Evolutionary conservation across 2,888 invertebrate species (phyloP).

Genomic region (Cantharis flavilabris): DNA sequence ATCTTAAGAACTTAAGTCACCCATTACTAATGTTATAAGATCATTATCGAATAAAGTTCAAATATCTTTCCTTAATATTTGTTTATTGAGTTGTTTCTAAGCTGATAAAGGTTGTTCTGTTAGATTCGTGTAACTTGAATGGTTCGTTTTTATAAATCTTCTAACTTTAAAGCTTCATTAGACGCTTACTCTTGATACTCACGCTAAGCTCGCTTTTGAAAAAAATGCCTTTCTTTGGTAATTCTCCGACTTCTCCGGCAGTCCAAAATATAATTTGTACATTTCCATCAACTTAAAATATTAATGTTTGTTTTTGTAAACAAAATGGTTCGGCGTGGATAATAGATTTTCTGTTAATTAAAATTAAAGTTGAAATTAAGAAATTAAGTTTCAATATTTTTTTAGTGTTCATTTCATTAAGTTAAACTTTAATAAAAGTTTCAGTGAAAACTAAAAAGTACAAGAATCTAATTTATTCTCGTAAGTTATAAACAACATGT

Average conservation of each 20-base stretch:
- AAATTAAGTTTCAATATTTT: no score
- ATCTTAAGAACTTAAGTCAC: not conserved
- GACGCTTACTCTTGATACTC: not conserved
- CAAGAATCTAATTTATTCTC: not conserved
- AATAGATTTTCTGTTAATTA: no score
- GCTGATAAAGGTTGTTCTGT: not conserved
- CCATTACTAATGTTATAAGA: not conserved
- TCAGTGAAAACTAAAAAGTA: no score
- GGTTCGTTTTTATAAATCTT: not conserved
- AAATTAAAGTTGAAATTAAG: no score
- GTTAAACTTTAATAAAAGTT: no score
- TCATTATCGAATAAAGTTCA: not conserved
- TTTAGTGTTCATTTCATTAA: no score
- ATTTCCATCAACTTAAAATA: not conserved
- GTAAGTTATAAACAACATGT: not conserved
- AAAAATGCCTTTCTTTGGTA: not conserved
- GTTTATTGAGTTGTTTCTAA: not conserved
- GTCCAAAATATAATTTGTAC: not conserved
- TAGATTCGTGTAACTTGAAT: not conserved
- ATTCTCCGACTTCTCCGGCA: not conserved
- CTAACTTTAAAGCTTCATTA: not conserved
- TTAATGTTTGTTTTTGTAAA: not conserved
- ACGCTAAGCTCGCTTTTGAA: not conserved
- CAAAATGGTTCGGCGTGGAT: no score
- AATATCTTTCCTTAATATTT: not conserved